Base-by-base conservation (phyloP, 1,140 invertebrate genomes). In the Brachionus paranguensis region DNA sequence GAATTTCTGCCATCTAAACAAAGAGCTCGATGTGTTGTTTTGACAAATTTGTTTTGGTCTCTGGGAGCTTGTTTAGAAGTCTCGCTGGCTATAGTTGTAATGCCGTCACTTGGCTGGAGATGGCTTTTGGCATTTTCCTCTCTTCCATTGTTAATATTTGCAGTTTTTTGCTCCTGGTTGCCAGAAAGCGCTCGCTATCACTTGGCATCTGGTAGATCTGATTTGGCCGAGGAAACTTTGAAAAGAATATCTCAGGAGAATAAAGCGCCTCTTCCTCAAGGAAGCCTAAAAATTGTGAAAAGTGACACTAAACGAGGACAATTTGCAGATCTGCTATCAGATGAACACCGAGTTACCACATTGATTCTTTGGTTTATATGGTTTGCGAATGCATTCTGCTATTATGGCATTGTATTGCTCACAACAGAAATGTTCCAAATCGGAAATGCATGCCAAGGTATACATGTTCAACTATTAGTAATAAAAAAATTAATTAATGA, bases 381-480 rank as follows among this genome's bases (percentile, higher is more conserved):
- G 95, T 93, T 95, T 90, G 92, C 94, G 0, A 96, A 95, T 89
- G 95, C 96, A 1, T 97, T 98, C 90, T 96, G 94, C 86, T 98
- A 98, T 88, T 98, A 98, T 88, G 96, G 96, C 1, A 91, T 97
- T 45, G 95, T 98, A 4, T 90, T 98, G 60, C 95, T 98, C 92
- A 96, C 95, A 1, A 97, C 96, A 1, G 96, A 97, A 89, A 90
- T 98, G 37, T 95, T 98, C 89, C 94, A 95, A 86, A 88, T 87
- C 47, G 88, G 88, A 24, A 89, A 91, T 86, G 88, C 88, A 85
- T 91, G 91, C 84, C 89, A 91, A 86, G 91, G 91, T 90, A 86
- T 43, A 14, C 24, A 17, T 17, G n/a, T 20, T 47, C 20, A 72
- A 24, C 74, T 7, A 20, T 27, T 24, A 6, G 24, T 24, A 5